Conservation (phyloP, 2,797 vertebrate species). For the Melanogrammus aeglefinus region DNA sequence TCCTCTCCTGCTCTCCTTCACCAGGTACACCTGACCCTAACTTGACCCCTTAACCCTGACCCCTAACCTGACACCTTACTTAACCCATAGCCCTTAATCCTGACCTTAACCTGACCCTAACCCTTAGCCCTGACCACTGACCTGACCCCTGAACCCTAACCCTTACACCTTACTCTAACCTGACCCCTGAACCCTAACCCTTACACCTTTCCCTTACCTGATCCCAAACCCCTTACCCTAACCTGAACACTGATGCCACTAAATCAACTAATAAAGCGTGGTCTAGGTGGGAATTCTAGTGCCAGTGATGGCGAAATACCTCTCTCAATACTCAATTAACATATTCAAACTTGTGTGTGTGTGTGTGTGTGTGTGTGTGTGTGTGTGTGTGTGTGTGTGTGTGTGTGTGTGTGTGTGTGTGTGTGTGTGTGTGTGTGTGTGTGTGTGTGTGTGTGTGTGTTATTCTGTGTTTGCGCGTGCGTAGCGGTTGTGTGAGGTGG, state of each 20-base stretch:
- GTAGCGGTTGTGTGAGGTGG: conserved; percentile 72
- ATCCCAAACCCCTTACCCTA: not conserved
- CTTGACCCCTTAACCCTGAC: not conserved
- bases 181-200: not conserved
- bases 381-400: conserved; percentile 45
- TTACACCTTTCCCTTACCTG: not conserved
- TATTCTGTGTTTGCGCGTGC: conserved; percentile 10
- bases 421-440: conserved; percentile 16
- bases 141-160: not conserved
- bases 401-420: conserved; percentile 9
- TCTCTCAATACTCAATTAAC: not conserved
- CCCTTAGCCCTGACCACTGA: not conserved
- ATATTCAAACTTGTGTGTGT: conserved; percentile 1
- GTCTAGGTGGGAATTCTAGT: not conserved
- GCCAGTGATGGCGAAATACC: not conserved
- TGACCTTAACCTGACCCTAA: not conserved
- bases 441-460: conserved; percentile 16
- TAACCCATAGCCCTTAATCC: too few species aligned
- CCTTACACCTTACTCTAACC: not conserved
- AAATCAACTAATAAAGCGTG: not conserved
- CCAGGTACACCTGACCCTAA: conserved; percentile 48
- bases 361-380: conserved; percentile 15
- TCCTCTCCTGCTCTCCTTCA: conserved; percentile 61
- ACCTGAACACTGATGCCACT: too few species aligned
- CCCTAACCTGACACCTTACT: too few species aligned